Percentiles rank a stretch among this genome's conserved stretches.
These are phyloP conservation scores for Hydrolagus colliei DNA, from an alignment of 2,797 vertebrate genomes.

Conservation along the genomic window DNA sequence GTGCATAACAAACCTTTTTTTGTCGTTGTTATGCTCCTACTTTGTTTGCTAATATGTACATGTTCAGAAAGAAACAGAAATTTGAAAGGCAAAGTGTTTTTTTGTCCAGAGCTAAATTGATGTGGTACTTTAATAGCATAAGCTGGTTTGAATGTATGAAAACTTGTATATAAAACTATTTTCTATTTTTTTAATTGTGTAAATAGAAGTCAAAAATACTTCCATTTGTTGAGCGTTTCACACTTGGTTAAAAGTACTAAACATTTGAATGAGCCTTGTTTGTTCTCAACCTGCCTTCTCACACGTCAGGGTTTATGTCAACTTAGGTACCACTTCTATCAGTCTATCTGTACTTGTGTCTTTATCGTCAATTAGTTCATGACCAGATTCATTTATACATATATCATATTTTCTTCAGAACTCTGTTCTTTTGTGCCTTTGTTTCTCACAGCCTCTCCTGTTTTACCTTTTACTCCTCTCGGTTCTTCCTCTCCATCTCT, in stretches of 20 bases:
- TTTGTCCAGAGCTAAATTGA: background rate
- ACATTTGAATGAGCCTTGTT: conserved; percentile 1
- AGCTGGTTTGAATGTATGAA: conserved; percentile 42
- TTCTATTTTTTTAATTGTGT: conserved; percentile 63
- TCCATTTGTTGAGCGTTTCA: background rate
- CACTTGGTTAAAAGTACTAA: background rate
- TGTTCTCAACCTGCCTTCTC: background rate
- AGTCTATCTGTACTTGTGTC: background rate
- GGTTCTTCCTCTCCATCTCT: conserved; percentile 66
- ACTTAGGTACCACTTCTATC: background rate
- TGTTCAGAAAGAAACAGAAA: conserved; percentile 7
- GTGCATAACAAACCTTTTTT: background rate
- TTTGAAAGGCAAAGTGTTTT: background rate
- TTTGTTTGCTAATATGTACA: background rate
- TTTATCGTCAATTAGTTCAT: background rate
- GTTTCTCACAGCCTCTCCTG: conserved; percentile 72
- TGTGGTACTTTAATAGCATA: conserved; percentile 41
- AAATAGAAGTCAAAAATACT: conserved; percentile 45
- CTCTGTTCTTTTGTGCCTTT: conserved; percentile 39
- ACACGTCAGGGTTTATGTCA: too few relatives aligned
- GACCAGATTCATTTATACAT: background rate
- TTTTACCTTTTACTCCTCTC: conserved; percentile 65
- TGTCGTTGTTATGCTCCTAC: background rate
- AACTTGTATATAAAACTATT: conserved; percentile 55
- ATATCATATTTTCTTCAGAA: conserved; percentile 25